A percentile compares a stretch with the other conserved stretches of the same genome.
Conservation (phyloP, 2,888 invertebrate genomes). For the Eurois occulta region DNA sequence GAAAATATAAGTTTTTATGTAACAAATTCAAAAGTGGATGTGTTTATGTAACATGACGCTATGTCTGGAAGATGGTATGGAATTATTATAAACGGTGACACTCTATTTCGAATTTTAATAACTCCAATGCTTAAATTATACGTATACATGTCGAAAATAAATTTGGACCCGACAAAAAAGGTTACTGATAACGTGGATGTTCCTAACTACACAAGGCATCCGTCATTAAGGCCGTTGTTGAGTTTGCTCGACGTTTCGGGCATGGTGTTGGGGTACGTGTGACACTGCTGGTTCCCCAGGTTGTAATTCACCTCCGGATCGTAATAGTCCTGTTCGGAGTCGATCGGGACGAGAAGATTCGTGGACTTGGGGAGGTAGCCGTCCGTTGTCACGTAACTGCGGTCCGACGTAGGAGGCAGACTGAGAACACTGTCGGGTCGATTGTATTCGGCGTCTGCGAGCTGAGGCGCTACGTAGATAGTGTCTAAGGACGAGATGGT, state of each 20-base stretch:
- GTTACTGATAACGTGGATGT: slow-evolving; percentile 61
- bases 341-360: slow-evolving; percentile 88
- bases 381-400: slow-evolving; percentile 82
- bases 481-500: slow-evolving; percentile 84
- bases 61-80: slow-evolving; percentile 66
- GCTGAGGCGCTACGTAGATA: slow-evolving; percentile 82
- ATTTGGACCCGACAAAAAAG: slow-evolving; percentile 86
- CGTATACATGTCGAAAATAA: slow-evolving; percentile 86
- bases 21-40: slow-evolving; percentile 62
- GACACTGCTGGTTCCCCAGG: slow-evolving; percentile 88
- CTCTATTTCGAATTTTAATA: slow-evolving; percentile 86
- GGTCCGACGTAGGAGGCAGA: slow-evolving; percentile 80
- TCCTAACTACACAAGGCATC: slow-evolving; percentile 90
- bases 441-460: slow-evolving; percentile 84
- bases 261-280: slow-evolving; percentile 87
- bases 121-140: slow-evolving; percentile 83
- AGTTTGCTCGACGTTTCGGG: slow-evolving; percentile 87
- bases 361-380: slow-evolving; percentile 86
- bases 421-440: slow-evolving; percentile 88
- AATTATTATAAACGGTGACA: slow-evolving; percentile 78
- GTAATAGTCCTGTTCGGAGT: slow-evolving; percentile 89
- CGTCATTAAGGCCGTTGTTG: slow-evolving; percentile 91
- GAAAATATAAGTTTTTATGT: slow-evolving; percentile 48
- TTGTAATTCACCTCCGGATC: slow-evolving; percentile 90
- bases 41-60: slow-evolving; percentile 44